Evolutionary conservation across 2,888 invertebrate species (phyloP), one percentile per base, ranked within the genome.

Genomic region (Andrena hattorfiana): DNA sequence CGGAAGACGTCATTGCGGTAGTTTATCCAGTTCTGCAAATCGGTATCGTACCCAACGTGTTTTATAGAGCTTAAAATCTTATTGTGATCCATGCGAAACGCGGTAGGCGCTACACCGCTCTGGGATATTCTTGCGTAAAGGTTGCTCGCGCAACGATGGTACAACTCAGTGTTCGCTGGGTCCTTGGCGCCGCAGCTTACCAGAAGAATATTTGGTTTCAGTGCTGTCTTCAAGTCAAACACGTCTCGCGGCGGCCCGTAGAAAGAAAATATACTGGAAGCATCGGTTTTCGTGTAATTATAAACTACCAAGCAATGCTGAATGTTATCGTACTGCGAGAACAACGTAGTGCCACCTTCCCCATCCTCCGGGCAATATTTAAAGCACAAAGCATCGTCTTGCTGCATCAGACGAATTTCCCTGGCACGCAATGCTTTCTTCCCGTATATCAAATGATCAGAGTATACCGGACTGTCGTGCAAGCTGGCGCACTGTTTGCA

Each of bases 361-460:
- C 62, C 73, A 71, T 51, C 30, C 23, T 54, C 20, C 4, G 66
- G 26, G 51, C 67, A 68, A 60, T 85, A 87, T 32, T 62, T 83
- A 62, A 92, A 93, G 42, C 86, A 87, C 10, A 91, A 60, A n/a
- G 74, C 64, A 67, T 89, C 88, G 16, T 90, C 85, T 48, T 86
- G 84, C 32, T 91, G 89, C 68, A 81, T 76, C 30, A 92, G 77
- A 23, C 79, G 60, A 30, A 91, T 89, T 85, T 93, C 92, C 70
- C 80, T 86, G 2, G 92, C 91, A 16, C 78, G 62, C 3, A 93
- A 85, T 0, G 89, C 77, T 51, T 89, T 78, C 10, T 90, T 91
- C n/a, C 64, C 69, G 72, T 91, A 92, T 54, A 93, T 84, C 32
- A 93, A 85, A 23, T 89, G 90, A 82, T 94, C 93, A 51, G 91